Evolutionary conservation across 23 tunicate species (phyloP).

Genomic region (Ascidia mentula): DNA sequence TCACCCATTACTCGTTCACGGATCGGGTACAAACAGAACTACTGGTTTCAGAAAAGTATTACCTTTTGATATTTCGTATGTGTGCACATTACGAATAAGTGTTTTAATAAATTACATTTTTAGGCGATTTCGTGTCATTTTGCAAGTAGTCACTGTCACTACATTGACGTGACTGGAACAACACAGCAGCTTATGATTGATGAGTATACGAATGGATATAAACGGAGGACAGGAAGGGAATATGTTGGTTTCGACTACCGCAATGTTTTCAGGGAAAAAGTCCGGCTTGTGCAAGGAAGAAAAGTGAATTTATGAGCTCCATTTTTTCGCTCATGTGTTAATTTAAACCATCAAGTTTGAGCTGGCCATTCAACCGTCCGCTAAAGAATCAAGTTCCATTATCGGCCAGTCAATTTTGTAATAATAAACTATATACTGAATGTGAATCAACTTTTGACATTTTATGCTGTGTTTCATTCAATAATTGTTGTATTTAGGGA

Average conservation of each 20-base stretch:
- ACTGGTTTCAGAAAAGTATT: conserved; percentile 78
- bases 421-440: too few relatives aligned
- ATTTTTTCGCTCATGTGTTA: too few relatives aligned
- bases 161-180: conserved; percentile 82
- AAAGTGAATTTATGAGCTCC: conserved; percentile 43
- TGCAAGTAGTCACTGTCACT: conserved; percentile 86
- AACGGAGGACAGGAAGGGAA: conserved; percentile 36
- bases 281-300: conserved; percentile 55
- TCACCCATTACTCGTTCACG: conserved; percentile 89
- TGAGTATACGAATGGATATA: conserved; percentile 42
- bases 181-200: conserved; percentile 44
- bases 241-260: conserved; percentile 53
- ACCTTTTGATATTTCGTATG: too few relatives aligned
- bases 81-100: too few relatives aligned
- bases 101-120: too few relatives aligned
- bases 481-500: too few relatives aligned
- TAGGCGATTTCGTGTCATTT: conserved; percentile 93
- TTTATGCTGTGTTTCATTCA: too few relatives aligned
- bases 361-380: too few relatives aligned
- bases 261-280: conserved; percentile 55
- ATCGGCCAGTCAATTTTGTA: too few relatives aligned
- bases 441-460: too few relatives aligned
- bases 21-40: conserved; percentile 76
- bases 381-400: too few relatives aligned
- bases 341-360: too few relatives aligned